phyloP scores from a whole-genome alignment of 1,140 invertebrate genomes.

The Heliothis virescens region DNA sequence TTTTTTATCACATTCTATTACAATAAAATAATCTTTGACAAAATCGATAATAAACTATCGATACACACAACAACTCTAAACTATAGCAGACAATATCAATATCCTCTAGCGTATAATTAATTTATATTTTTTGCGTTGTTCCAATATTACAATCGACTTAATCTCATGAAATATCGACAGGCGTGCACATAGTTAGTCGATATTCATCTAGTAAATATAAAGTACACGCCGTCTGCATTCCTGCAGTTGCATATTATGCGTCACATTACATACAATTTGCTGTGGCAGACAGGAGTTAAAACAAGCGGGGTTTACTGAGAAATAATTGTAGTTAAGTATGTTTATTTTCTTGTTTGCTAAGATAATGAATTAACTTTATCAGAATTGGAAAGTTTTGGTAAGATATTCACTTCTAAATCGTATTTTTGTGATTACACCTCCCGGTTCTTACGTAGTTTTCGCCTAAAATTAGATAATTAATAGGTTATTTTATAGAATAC shows the following conservation, averaged over 20 bases:
- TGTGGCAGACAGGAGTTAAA: neutral
- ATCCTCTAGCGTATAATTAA: no score
- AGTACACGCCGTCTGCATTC: conserved; percentile 37
- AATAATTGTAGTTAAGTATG: neutral
- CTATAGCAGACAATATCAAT: no score
- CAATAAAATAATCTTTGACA: no score
- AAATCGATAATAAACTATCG: no score
- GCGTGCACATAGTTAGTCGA: neutral
- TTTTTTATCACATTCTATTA: no score
- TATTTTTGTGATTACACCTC: no score
- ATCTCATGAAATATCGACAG: neutral
- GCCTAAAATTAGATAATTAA: no score
- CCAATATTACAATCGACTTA: neutral
- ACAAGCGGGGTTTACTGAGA: neutral
- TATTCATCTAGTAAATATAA: conserved; percentile 21
- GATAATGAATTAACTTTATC: neutral
- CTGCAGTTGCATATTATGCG: conserved; percentile 14
- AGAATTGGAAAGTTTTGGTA: neutral
- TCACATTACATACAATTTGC: conserved; percentile 21
- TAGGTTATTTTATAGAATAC: no score
- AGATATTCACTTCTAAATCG: no score
- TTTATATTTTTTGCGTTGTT: neutral
- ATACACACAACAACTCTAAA: no score
- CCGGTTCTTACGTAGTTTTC: neutral
- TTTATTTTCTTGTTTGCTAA: neutral